Evolutionary conservation across 2,797 vertebrate genomes (phyloP), one percentile per base, ranked within the genome.

Genomic region (Tokudaia tokunoshimensis): DNA sequence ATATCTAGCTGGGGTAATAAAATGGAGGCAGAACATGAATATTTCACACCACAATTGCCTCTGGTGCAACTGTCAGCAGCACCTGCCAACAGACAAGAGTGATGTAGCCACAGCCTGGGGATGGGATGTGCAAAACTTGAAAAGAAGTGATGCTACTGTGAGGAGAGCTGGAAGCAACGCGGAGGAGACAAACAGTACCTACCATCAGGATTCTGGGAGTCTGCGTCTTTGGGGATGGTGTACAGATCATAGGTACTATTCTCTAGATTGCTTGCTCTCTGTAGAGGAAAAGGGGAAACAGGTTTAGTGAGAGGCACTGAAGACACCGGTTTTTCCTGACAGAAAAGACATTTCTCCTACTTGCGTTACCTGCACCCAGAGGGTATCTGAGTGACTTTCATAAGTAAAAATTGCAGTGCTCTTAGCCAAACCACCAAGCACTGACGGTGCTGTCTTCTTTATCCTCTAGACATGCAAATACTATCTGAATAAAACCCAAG

Each of bases 211-310:
- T 99, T 99, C 98, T 99, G 99, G 82, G 99, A 99, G 98, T 99
- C 99, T 0, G 99, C 99, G 17, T 99, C 99, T 98, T 99, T 99
- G 95, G 99, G 99, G 93, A 99, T 99, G 6, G 99, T 99, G 98
- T 99, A 99, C 0, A 99, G 98, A 97, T 99, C 99, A 0, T 99
- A 99, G 26, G 99, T 99, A 97, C 99, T 99, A 98, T 99, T 99
- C 98, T 99, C 99, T 94, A 99, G 98, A 98, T 99, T 99, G 92
- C 99, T 99, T 84, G 99, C 99, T 98, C 99, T 99, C 99, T 99
- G 98, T 0, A 50, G 65, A 94, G 20, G 52, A 12, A 19, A 72
- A 7, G 96, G 79, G 3, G 47, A 92, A 89, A 89, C 89, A 79
- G 85, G 47, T 86, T 59, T 89, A 94, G 72, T 37, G 17, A 89